Percentiles rank a stretch among this genome's conserved stretches.
These are phyloP conservation scores for Xestia ashworthii DNA, from an alignment of 2,888 invertebrate species.

Conservation along the genomic window DNA sequence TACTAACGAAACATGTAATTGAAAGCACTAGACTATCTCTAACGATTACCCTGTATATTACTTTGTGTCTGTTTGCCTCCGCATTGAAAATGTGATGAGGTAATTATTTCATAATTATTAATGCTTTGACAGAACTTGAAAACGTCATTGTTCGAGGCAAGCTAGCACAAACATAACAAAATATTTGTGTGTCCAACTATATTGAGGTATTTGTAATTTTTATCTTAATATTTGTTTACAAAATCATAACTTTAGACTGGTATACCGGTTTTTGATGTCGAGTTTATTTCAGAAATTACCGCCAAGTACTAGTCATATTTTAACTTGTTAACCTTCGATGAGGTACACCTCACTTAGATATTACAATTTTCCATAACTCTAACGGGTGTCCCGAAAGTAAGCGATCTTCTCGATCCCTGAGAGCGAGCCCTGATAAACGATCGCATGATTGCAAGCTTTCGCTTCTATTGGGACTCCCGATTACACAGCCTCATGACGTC, in stretches of 20 bases:
- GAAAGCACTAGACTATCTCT: neutral
- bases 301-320: slow-evolving; percentile 33
- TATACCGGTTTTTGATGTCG: slow-evolving; percentile 38
- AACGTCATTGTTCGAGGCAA: slow-evolving; percentile 30
- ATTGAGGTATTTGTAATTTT: slow-evolving; percentile 24
- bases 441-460: neutral
- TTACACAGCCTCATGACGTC: neutral
- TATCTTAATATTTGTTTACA: slow-evolving; percentile 33
- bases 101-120: neutral
- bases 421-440: neutral
- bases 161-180: slow-evolving; percentile 44
- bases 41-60: slow-evolving; percentile 6
- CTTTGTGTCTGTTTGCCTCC: slow-evolving; percentile 47
- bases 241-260: slow-evolving; percentile 36
- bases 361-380: neutral
- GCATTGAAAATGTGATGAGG: neutral
- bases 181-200: slow-evolving; percentile 17
- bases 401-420: neutral
- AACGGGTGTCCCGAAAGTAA: neutral
- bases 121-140: slow-evolving; percentile 2
- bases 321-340: slow-evolving; percentile 33
- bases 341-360: neutral
- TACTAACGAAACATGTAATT: neutral
- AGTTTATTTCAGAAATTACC: slow-evolving; percentile 43
- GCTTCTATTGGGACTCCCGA: neutral